phyloP scores from a whole-genome alignment of 1,140 invertebrate species.

The Mycetomoellerius zeteki region DNA sequence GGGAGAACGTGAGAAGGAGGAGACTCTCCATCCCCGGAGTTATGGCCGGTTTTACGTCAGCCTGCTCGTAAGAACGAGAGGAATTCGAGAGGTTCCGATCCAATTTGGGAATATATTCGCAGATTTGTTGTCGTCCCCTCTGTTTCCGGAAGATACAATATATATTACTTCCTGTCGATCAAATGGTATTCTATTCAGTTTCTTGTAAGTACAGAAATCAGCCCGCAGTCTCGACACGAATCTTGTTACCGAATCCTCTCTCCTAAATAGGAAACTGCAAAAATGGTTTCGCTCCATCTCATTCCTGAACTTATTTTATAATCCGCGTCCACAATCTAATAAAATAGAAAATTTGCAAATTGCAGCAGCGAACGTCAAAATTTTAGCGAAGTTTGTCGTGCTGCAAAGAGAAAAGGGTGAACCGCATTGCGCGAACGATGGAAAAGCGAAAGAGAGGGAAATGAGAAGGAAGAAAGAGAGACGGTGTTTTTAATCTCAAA shows the following conservation, averaged over 20 bases:
- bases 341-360: background rate
- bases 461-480: background rate
- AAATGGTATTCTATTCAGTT: constrained; percentile 9
- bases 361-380: constrained; percentile 4
- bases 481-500: constrained; percentile 69
- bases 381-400: constrained; percentile 38
- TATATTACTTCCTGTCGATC: constrained; percentile 54
- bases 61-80: constrained; percentile 35
- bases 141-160: constrained; percentile 45
- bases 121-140: constrained; percentile 41
- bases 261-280: background rate
- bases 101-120: constrained; percentile 50
- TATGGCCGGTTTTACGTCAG: constrained; percentile 49
- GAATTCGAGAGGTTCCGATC: constrained; percentile 48
- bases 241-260: constrained; percentile 5
- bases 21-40: constrained; percentile 28
- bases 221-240: background rate
- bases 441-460: background rate
- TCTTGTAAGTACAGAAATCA: constrained; percentile 3
- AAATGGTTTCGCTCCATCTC: background rate
- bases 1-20: constrained; percentile 13
- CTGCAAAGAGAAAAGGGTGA: background rate
- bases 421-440: background rate
- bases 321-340: background rate
- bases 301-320: constrained; percentile 12